phyloP scores from a whole-genome alignment of 2,888 invertebrate species.

The Unio delphinus region DNA sequence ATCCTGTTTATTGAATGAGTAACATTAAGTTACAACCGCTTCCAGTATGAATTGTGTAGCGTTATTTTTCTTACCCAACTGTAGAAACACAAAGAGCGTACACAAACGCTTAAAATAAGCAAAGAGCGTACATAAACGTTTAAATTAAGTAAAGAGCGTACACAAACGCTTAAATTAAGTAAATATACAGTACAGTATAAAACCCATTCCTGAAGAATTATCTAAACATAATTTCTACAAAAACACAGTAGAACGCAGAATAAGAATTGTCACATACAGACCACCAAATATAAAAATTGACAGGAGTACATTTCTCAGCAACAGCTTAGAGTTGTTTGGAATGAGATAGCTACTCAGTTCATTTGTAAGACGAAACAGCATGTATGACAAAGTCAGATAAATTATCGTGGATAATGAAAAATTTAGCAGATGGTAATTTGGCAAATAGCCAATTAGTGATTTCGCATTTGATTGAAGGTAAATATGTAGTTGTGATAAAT shows the following conservation, averaged over 20 bases:
- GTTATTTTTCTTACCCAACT: too few relatives aligned
- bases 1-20: too few relatives aligned
- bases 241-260: not conserved
- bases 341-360: slow-evolving; percentile 50
- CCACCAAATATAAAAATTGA: slow-evolving; percentile 10
- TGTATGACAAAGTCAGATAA: slow-evolving; percentile 50
- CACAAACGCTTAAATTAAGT: too few relatives aligned
- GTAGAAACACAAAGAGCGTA: too few relatives aligned
- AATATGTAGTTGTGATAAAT: slow-evolving; percentile 59
- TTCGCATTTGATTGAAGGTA: slow-evolving; percentile 62
- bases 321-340: slow-evolving; percentile 36
- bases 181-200: too few relatives aligned
- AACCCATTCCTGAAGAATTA: too few relatives aligned
- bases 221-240: not conserved
- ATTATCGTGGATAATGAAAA: slow-evolving; percentile 52
- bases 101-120: too few relatives aligned
- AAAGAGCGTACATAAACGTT: too few relatives aligned
- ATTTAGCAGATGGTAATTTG: slow-evolving; percentile 50
- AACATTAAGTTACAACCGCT: too few relatives aligned
- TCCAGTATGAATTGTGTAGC: too few relatives aligned
- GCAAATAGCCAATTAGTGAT: slow-evolving; percentile 48
- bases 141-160: too few relatives aligned
- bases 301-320: slow-evolving; percentile 14
- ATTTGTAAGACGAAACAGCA: slow-evolving; percentile 50
- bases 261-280: slow-evolving; percentile 9